phyloP scores from a whole-genome alignment of 2,113 vertebrate genomes.

The Fregetta grallaria region DNA sequence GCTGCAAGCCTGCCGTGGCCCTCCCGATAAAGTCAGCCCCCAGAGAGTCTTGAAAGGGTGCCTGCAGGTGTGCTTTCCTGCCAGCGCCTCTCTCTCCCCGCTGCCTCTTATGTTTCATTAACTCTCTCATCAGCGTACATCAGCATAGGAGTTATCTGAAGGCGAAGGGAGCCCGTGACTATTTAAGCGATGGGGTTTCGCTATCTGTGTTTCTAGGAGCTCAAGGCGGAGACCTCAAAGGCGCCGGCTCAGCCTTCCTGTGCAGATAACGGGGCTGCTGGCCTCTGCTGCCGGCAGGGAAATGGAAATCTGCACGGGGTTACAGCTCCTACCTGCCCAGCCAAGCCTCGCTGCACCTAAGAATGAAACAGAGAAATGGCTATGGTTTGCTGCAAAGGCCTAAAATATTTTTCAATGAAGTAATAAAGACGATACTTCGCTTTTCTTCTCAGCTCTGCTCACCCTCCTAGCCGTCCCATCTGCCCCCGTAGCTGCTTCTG shows the following conservation, averaged over 20 bases:
- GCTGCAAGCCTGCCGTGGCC: not conserved
- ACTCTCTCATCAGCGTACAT: slow-evolving; percentile 12
- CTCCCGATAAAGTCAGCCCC: not conserved
- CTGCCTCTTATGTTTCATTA: not conserved
- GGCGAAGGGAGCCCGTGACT: not conserved
- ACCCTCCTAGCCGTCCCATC: not conserved
- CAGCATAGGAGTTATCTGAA: slow-evolving; percentile 28
- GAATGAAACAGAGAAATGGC: not conserved
- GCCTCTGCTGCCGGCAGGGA: not conserved
- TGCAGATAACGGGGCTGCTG: not conserved
- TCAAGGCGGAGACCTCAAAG: not conserved
- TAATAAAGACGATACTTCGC: not conserved
- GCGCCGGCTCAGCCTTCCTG: not conserved
- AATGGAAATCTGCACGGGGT: not conserved
- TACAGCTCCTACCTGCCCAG: not conserved
- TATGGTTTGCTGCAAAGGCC: not conserved
- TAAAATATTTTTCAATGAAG: not conserved
- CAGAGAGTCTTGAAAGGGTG: not conserved
- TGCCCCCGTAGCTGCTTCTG: not conserved
- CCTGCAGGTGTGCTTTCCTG: slow-evolving; percentile 62
- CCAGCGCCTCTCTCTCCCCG: not conserved
- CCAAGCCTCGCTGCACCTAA: not conserved
- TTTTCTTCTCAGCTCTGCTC: not conserved
- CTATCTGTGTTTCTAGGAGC: not conserved
- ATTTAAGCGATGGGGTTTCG: not conserved